Evolutionary conservation across 1,140 invertebrate genomes (phyloP).

Genomic region (Paracyclopina nana): DNA sequence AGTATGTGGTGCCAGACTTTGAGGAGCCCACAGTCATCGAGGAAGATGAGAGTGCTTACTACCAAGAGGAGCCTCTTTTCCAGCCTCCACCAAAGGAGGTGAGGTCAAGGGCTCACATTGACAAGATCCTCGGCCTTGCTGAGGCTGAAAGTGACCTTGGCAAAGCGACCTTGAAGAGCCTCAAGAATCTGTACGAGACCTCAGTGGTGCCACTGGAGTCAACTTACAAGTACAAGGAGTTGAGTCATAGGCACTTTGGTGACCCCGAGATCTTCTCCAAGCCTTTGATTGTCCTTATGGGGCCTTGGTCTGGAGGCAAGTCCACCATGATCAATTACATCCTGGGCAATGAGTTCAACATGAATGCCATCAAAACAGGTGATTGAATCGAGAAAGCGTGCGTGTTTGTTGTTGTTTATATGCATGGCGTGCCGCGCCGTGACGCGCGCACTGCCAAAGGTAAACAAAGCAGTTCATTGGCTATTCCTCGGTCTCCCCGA

Average conservation of each 20-base stretch:
- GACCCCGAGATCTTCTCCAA: slow-evolving; percentile 89
- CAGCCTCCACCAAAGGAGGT: slow-evolving; percentile 6
- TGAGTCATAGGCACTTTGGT: slow-evolving; percentile 58
- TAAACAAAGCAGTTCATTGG: too few species aligned
- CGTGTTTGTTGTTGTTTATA: too few species aligned
- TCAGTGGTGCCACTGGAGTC: slow-evolving; percentile 73
- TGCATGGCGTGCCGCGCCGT: too few species aligned
- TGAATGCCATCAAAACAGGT: slow-evolving; percentile 65
- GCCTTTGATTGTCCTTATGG: slow-evolving; percentile 75
- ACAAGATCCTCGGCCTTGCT: slow-evolving; percentile 20
- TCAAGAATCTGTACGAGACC: slow-evolving; percentile 66
- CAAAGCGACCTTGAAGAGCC: slow-evolving; percentile 53
- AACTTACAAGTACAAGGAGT: slow-evolving; percentile 71
- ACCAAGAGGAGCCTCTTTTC: slow-evolving; percentile 15
- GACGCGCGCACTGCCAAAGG: too few species aligned
- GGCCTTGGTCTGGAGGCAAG: slow-evolving; percentile 87
- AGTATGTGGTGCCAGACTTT: background rate
- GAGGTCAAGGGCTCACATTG: slow-evolving; percentile 1
- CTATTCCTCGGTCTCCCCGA: too few species aligned
- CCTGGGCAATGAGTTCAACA: slow-evolving; percentile 59
- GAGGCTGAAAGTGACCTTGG: slow-evolving; percentile 41
- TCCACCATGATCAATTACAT: slow-evolving; percentile 84
- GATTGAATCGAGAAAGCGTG: too few species aligned
- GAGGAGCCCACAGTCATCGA: slow-evolving; percentile 11
- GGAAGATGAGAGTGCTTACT: slow-evolving; percentile 6